Evolutionary conservation across 53 echinoderm and acorn worm species (phyloP), one percentile per base, ranked within the genome.

Genomic region (Arbacia lixula): DNA sequence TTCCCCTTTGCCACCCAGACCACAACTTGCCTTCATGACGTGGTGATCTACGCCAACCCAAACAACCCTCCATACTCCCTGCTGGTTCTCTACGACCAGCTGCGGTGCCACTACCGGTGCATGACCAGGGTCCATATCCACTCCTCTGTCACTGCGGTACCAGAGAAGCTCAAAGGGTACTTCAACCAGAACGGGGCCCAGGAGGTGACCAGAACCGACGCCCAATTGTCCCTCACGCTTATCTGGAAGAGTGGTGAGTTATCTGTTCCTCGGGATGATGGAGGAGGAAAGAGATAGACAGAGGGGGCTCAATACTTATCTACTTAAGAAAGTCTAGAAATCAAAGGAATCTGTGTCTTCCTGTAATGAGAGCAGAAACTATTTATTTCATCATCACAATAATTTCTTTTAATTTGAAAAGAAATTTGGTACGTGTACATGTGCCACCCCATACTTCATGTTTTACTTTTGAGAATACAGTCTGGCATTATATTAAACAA

Each of bases 191-290:
- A 95, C 64, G 96, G 93, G n/a, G 34, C 63, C 39, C 37, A 66
- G 17, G 27, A 79, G 30, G 49, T 71, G 14, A 61, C 1, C 5
- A 72, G 96, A 21, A 33, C 60, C 5, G 89, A 93, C 20, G 93
- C 91, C 12, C 91, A 96, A 49, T 53, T 96, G 34, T 83, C 87
- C 3, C 76, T 96, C 17, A 96, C 96, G 9, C 85, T 93, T 12
- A 93, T 96, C 53, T 96, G 96, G 96, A 96, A 96, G 86, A 91
- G 93, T 87, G 93, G 96, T 96, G 89, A 87, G 28, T 79, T n/a
- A n/a, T n/a, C n/a, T n/a, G n/a, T n/a, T n/a, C n/a, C n/a, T n/a
- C n/a, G n/a, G 14, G 46, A 46, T 46, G 46, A 46, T 14, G 14
- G 14, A 46, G 46, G 14, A 46, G 8, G n/a, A 9, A 12, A 9